phyloP scores from a whole-genome alignment of 53 echinoderm and acorn worm species.

The Actinopyga echinites region DNA sequence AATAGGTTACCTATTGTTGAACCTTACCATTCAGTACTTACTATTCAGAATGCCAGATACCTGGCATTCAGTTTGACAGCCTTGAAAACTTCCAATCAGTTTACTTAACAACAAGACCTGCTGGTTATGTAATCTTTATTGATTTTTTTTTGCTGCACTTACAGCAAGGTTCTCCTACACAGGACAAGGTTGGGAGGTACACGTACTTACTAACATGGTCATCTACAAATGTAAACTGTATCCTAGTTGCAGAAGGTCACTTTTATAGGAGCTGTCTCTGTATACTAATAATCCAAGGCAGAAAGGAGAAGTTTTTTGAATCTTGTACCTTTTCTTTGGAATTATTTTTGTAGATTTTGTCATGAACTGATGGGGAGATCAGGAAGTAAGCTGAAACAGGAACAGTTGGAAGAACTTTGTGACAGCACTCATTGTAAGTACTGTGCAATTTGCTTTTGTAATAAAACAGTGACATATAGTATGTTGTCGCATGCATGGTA shows the following conservation, averaged over 20 bases:
- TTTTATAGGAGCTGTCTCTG: neutral
- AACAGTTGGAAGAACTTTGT: constrained; percentile 66
- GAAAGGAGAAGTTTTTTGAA: too few species aligned
- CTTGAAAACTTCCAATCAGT: neutral
- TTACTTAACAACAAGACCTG: neutral
- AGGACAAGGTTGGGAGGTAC: too few species aligned
- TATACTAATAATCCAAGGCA: neutral
- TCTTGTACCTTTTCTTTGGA: too few species aligned
- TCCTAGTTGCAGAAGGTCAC: too few species aligned
- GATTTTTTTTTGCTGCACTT: neutral
- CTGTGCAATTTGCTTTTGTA: neutral
- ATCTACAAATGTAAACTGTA: too few species aligned
- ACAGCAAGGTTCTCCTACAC: too few species aligned
- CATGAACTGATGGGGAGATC: constrained; percentile 77
- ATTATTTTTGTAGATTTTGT: neutral
- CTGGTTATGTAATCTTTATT: constrained; percentile 18
- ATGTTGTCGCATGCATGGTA: neutral
- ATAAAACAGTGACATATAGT: neutral
- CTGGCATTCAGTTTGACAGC: too few species aligned
- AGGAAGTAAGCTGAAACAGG: constrained; percentile 79
- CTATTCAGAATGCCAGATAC: too few species aligned
- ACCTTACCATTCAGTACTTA: neutral
- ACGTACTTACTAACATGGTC: too few species aligned
- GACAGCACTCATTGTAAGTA: constrained; percentile 92
- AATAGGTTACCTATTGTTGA: neutral